Conservation (phyloP, 1,140 invertebrate species). For the Sitophilus oryzae region DNA sequence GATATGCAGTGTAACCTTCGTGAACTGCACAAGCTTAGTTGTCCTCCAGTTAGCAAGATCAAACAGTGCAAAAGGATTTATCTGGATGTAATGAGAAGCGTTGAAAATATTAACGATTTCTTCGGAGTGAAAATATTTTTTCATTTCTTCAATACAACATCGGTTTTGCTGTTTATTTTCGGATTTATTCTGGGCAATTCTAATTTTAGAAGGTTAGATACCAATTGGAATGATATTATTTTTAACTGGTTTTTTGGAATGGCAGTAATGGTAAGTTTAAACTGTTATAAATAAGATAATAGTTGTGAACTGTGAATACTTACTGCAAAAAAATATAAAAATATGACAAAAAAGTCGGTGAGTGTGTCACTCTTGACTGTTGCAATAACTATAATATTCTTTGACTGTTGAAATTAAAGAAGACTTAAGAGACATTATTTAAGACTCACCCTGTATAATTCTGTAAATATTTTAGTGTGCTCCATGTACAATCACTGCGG, state of each 20-base stretch:
- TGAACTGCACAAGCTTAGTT: background rate
- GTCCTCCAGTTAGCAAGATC: background rate
- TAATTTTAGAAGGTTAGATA: constrained; percentile 2
- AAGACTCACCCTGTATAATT: too few species aligned
- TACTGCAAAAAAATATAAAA: too few species aligned
- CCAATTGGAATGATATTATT: background rate
- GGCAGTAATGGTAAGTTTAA: constrained; percentile 5
- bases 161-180: constrained; percentile 4
- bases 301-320: too few species aligned
- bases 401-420: too few species aligned
- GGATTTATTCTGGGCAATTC: background rate
- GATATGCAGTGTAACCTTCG: background rate
- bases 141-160: background rate
- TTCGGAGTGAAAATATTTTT: constrained; percentile 9
- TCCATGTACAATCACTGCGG: constrained; percentile 8
- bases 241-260: background rate
- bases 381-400: too few species aligned
- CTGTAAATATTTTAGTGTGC: constrained; percentile 11
- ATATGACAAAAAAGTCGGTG: too few species aligned
- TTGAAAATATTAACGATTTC: background rate
- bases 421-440: too few species aligned
- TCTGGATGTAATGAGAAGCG: background rate
- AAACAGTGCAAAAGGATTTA: constrained; percentile 9
- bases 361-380: too few species aligned
- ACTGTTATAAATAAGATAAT: too few species aligned